Conservation (phyloP, 2,888 invertebrate genomes). For the Ennomos quercinarius region DNA sequence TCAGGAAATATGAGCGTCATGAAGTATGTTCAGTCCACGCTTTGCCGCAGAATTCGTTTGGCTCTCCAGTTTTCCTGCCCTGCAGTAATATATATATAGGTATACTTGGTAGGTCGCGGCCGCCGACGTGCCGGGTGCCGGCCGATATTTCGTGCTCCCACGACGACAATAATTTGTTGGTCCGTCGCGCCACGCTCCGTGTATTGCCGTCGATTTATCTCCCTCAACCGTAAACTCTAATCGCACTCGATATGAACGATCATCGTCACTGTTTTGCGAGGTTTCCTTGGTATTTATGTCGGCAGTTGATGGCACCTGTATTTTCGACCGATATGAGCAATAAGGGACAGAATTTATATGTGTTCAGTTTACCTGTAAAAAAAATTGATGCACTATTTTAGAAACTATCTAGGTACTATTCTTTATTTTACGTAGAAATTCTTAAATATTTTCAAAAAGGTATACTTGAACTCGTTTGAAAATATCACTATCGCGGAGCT, state of each 20-base stretch:
- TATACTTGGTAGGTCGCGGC: slow-evolving; percentile 63
- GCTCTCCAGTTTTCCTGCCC: slow-evolving; percentile 42
- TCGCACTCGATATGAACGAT: slow-evolving; percentile 63
- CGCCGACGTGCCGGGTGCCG: slow-evolving; percentile 58
- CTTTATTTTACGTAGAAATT: not conserved
- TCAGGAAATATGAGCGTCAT: slow-evolving; percentile 43
- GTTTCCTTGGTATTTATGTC: slow-evolving; percentile 43
- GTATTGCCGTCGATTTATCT: slow-evolving; percentile 71
- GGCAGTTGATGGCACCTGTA: slow-evolving; percentile 10
- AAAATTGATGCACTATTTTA: not conserved
- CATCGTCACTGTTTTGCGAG: slow-evolving; percentile 52
- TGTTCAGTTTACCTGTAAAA: slow-evolving; percentile 6
- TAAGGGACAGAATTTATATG: slow-evolving; percentile 13
- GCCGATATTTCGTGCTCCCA: slow-evolving; percentile 77
- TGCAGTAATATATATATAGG: slow-evolving; percentile 63
- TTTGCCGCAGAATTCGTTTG: slow-evolving; percentile 39
- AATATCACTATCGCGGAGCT: not conserved
- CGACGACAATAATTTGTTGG: slow-evolving; percentile 81
- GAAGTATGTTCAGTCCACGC: slow-evolving; percentile 35
- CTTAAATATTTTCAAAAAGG: no score
- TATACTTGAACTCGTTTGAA: no score
- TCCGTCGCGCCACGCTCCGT: slow-evolving; percentile 69
- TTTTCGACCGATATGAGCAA: slow-evolving; percentile 14
- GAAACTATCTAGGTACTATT: not conserved
- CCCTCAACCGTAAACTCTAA: slow-evolving; percentile 67